phyloP scores from a whole-genome alignment of 2,888 invertebrate genomes.

The Tipula helvola region DNA sequence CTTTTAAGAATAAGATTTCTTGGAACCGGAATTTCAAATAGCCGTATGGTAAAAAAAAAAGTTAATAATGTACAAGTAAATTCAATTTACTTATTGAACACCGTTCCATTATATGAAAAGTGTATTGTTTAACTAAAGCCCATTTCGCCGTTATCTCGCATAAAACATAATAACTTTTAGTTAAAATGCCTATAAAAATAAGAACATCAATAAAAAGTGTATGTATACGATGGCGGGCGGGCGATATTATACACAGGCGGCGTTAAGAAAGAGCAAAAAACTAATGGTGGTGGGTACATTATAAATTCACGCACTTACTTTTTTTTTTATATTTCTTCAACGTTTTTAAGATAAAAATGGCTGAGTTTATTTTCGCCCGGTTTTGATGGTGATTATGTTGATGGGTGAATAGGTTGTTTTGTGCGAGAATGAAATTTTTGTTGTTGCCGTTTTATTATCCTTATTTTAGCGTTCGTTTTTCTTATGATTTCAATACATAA shows the following conservation, averaged over 20 bases:
- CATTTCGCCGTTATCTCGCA: not conserved
- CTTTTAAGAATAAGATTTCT: no score
- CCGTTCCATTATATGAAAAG: not conserved
- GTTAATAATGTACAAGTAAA: no score
- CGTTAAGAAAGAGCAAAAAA: not conserved
- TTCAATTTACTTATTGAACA: not conserved
- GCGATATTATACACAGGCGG: not conserved
- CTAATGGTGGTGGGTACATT: not conserved
- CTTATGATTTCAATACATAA: not conserved
- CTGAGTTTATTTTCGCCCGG: not conserved
- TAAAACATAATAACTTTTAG: not conserved
- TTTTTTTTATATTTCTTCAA: not conserved
- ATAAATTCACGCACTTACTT: constrained; percentile 4
- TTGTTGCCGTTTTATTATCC: not conserved
- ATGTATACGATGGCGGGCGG: not conserved
- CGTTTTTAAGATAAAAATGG: not conserved
- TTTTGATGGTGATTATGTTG: constrained; percentile 4
- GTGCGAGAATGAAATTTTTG: not conserved
- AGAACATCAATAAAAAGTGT: not conserved
- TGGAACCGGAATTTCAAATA: no score
- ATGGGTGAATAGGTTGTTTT: not conserved
- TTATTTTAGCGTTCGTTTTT: not conserved
- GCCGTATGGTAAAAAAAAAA: no score
- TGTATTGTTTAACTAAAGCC: not conserved
- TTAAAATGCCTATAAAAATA: not conserved